These are phyloP conservation scores for Channa argus DNA, from an alignment of 2,113 vertebrate species.

Conservation along the genomic window DNA sequence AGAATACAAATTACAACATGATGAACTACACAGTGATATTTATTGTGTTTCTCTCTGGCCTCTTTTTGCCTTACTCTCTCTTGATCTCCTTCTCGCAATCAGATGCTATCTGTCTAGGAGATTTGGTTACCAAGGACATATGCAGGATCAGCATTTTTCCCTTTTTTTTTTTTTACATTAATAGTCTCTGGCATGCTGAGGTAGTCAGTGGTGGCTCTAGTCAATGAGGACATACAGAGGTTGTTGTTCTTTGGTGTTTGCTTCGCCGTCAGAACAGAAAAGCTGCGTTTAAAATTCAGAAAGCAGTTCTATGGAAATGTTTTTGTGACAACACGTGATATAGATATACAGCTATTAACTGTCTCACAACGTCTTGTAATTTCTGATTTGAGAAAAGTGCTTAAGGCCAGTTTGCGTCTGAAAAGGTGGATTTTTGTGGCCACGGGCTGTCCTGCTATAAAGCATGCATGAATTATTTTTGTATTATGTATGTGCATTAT, in stretches of 20 bases:
- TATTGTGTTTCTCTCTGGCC: constrained; percentile 15
- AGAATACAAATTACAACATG: not conserved
- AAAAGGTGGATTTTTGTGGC: constrained; percentile 23
- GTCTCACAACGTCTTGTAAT: not conserved
- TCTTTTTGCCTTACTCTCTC: not conserved
- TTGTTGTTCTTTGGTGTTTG: constrained; percentile 36
- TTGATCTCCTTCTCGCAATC: not conserved
- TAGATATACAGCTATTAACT: constrained; percentile 6
- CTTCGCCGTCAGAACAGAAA: constrained; percentile 44
- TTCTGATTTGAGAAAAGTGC: constrained; percentile 6
- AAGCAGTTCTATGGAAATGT: not conserved
- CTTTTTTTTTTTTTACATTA: constrained; percentile 18
- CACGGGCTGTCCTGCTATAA: not conserved
- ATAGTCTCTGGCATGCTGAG: constrained; percentile 15
- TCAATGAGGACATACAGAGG: constrained; percentile 47
- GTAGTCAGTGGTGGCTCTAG: constrained; percentile 31
- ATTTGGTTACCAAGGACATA: constrained; percentile 72
- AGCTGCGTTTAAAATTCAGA: constrained; percentile 12
- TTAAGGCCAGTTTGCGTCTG: constrained; percentile 20
- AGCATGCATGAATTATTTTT: constrained; percentile 22
- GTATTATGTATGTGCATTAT: not conserved
- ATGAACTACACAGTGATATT: not conserved
- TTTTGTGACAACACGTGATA: too few species aligned
- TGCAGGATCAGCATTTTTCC: constrained; percentile 59
- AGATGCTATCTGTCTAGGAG: constrained; percentile 53